A percentile compares a stretch with the other conserved stretches of the same genome.
Evolutionary conservation across 1,140 invertebrate species (phyloP).

Genomic region (Sycophaga agraensis): DNA sequence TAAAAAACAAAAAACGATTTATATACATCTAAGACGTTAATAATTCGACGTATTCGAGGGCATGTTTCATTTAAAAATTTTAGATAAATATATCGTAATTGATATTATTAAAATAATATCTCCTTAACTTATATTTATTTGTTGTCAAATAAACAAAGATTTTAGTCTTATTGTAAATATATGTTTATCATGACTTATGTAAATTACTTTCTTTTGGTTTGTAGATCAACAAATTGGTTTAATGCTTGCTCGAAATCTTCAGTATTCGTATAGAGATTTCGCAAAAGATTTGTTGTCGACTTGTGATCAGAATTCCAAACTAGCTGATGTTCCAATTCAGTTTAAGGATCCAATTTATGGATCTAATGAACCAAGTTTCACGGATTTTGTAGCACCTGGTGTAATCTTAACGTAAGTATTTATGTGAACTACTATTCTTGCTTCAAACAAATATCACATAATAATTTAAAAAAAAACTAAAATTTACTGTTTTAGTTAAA

Average conservation of each 20-base stretch:
- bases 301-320: slow-evolving; percentile 75
- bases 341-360: slow-evolving; percentile 87
- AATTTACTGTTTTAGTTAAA: background rate
- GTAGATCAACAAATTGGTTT: slow-evolving; percentile 86
- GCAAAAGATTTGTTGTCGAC: slow-evolving; percentile 67
- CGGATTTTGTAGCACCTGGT: slow-evolving; percentile 93
- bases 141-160: too few species aligned
- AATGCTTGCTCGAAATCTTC: slow-evolving; percentile 77
- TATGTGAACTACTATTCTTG: too few species aligned
- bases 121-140: too few species aligned
- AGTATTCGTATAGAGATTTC: slow-evolving; percentile 78
- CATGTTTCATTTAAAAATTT: too few species aligned
- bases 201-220: slow-evolving; percentile 34
- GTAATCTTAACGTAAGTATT: slow-evolving; percentile 88
- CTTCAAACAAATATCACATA: too few species aligned
- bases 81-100: too few species aligned
- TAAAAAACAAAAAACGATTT: too few species aligned
- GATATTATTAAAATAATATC: too few species aligned
- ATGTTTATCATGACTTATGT: background rate
- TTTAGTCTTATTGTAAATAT: too few species aligned
- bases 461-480: background rate
- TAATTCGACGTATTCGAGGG: too few species aligned
- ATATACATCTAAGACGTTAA: too few species aligned
- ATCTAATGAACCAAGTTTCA: slow-evolving; percentile 82
- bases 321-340: slow-evolving; percentile 81